Evolutionary conservation across 2,797 vertebrate species (phyloP), one percentile per base, ranked within the genome.

Genomic region (Etheostoma perlongum): DNA sequence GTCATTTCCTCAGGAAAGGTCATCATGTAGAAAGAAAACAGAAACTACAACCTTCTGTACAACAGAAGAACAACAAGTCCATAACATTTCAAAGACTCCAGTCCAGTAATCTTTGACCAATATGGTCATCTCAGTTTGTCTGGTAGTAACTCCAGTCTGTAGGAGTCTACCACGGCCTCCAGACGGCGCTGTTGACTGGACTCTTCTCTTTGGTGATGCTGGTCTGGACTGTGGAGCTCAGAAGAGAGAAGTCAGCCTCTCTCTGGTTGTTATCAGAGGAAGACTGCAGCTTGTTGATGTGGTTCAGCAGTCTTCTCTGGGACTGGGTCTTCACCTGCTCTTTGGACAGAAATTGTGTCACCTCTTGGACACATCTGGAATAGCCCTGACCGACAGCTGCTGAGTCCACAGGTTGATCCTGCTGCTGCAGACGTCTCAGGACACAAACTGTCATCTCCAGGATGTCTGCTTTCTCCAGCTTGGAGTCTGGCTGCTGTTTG

Each of bases 381-480:
- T 23, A 23, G 21, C 21, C 21, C 21, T 23, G 21, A 23, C 21
- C 21, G 21, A 23, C 21, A 23, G 21, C 21, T 23, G 21, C 21
- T 23, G 21, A 23, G 21, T 23, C 21, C 21, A 23, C 21, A 23
- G 21, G 21, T 1, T 27, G 36, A 36, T 36, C 10, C 9, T 23
- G 21, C 57, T 57, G 77, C 49, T 62, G 81, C 60, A 69, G 61
- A 13, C 84, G 78, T 75, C 81, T 90, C 64, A 64, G 82, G 46
- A 93, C 86, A 86, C 86, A 94, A 33, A 64, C 46, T 30, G 61
- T 64, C 94, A 94, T 95, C 83, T 96, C 94, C 82, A 94, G 89
- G 71, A 94, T 92, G 79, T 93, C 94, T 0, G 21, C 21, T 91
- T 95, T 95, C 85, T 95, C 93, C 81, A 95, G 91, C 88, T 95